Percentiles rank a stretch among this genome's conserved stretches.
phyloP scores from a whole-genome alignment of 1,140 invertebrate genomes.

The Pogonomyrmex barbatus region DNA sequence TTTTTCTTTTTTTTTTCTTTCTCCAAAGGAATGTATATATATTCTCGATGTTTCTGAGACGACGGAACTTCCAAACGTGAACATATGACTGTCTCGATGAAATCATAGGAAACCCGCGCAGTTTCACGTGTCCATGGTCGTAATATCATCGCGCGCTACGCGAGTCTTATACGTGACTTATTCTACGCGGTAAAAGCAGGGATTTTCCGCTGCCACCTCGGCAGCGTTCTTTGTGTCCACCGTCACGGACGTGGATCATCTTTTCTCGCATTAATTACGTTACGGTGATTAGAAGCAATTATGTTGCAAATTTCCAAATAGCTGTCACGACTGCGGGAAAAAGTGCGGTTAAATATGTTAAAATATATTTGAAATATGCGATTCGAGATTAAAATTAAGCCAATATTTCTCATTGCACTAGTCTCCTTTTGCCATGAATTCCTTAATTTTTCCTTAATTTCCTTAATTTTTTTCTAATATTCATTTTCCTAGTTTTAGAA shows the following conservation, averaged over 20 bases:
- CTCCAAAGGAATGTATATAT: background rate
- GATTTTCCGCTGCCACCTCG: constrained; percentile 64
- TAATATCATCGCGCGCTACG: constrained; percentile 18
- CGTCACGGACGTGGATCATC: constrained; percentile 17
- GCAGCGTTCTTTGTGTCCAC: constrained; percentile 6
- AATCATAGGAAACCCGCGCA: constrained; percentile 67
- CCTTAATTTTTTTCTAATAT: background rate
- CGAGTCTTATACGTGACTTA: constrained; percentile 58
- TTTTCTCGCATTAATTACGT: constrained; percentile 21
- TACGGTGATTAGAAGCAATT: constrained; percentile 4
- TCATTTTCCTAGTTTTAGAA: background rate
- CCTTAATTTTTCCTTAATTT: background rate
- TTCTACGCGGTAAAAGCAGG: constrained; percentile 65
- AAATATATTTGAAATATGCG: background rate
- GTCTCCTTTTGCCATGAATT: background rate
- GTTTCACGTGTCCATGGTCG: constrained; percentile 57
- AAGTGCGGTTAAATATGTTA: background rate
- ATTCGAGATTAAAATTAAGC: too few relatives aligned
- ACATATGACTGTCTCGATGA: constrained; percentile 60
- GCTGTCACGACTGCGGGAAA: background rate
- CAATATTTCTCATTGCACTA: background rate
- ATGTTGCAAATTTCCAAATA: constrained; percentile 17
- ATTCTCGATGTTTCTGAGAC: background rate
- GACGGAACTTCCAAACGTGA: constrained; percentile 47
- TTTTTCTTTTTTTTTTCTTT: background rate